Evolutionary conservation across 2,888 invertebrate species (phyloP), one percentile per base, ranked within the genome.

Genomic region (Phengaris alcon): DNA sequence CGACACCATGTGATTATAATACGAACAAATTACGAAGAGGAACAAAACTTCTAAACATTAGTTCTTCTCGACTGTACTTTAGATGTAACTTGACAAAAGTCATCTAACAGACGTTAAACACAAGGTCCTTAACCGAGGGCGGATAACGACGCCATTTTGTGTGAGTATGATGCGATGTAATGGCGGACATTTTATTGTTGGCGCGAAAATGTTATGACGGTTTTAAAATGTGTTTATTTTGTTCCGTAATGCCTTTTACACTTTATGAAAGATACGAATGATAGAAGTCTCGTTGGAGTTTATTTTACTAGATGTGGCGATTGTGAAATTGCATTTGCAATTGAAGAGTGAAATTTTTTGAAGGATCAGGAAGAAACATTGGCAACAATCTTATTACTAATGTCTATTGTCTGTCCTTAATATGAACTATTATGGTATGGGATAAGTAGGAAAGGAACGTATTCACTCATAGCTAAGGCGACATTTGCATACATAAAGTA

Each of bases 61-160:
- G 35, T 35, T 35, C 4, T 35, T 35, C 2, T 35, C 35, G 35
- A 35, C 35, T 35, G 35, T 64, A 64, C 64, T 44, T 64, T 8
- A 64, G 35, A 12, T 64, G 35, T 64, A 35, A 69, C 8, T 48
- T 69, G n/a, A 48, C 48, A 69, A 69, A 69, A 69, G 46, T 69
- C 48, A 48, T 69, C 46, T 69, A 48, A 69, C 69, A 48, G 69
- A 69, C 69, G 48, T 69, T 69, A 69, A 44, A 69, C 69, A 69
- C 69, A 69, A 48, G 64, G 64, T 64, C 64, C 64, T 69, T 48
- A 69, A 13, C 59, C 13, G 64, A 12, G 35, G 64, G 48, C 46
- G 48, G 69, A 54, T 35, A 72, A 54, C 72, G 72, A 72, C 72
- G 72, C 72, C 72, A 72, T 72, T 72, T 72, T 72, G 72, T 72